A percentile compares a stretch with the other conserved stretches of the same genome.
phyloP scores from a whole-genome alignment of 2,113 vertebrate species.

The Lycaon pictus region DNA sequence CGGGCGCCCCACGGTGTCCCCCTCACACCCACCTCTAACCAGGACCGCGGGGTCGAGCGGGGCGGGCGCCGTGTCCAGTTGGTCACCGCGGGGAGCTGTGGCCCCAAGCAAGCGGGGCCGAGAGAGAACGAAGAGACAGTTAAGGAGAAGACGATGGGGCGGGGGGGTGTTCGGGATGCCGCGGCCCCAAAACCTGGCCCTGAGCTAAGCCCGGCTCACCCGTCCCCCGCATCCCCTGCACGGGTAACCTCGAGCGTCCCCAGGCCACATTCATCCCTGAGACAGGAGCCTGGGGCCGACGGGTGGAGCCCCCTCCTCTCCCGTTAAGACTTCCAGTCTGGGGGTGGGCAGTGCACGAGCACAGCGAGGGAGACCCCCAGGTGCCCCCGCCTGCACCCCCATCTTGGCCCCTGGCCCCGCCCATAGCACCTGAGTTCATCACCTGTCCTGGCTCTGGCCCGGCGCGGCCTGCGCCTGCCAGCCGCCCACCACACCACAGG shows the following conservation, averaged over 20 bases:
- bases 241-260: not conserved
- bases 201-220: conserved; percentile 34
- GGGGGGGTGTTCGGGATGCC: not conserved
- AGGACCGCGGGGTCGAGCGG: no score
- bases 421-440: conserved; percentile 40
- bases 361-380: accelerated
- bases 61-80: not conserved
- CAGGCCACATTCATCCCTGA: conserved; percentile 72
- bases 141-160: not conserved
- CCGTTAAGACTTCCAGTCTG: not conserved
- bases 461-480: not conserved
- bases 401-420: no score
- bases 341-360: not conserved
- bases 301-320: not conserved
- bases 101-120: not conserved
- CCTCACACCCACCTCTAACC: not conserved
- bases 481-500: not conserved
- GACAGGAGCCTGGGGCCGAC: conserved; percentile 6
- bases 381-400: not conserved
- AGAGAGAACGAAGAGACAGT: not conserved
- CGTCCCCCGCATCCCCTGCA: not conserved
- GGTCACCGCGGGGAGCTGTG: not conserved
- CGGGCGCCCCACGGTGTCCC: no score
- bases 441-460: not conserved
- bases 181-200: not conserved